These are phyloP conservation scores for Pantelozetes paolii DNA, from an alignment of 2,888 invertebrate genomes.

Conservation along the genomic window DNA sequence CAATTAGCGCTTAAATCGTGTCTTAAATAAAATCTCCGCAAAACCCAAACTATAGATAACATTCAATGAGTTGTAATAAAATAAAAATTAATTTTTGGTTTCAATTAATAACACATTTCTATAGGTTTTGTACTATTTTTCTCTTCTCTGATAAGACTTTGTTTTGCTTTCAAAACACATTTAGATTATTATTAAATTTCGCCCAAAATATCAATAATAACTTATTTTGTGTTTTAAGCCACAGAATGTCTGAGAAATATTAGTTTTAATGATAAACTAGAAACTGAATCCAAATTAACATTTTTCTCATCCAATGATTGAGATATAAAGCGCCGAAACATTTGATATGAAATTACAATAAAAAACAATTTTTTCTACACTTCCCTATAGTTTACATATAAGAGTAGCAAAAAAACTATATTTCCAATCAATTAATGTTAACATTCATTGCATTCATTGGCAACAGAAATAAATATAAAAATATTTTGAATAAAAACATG, in stretches of 20 bases:
- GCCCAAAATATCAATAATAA: not conserved
- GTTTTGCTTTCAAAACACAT: not conserved
- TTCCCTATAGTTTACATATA: too few relatives aligned
- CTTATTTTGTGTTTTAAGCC: not conserved
- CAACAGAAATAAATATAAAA: not conserved
- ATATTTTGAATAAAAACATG: not conserved
- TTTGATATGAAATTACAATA: too few relatives aligned
- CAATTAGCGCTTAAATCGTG: not conserved
- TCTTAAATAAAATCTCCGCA: not conserved
- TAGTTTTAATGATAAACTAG: too few relatives aligned
- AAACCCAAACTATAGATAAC: not conserved
- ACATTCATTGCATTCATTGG: not conserved
- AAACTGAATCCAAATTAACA: too few relatives aligned
- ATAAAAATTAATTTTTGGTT: not conserved
- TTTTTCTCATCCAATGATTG: too few relatives aligned
- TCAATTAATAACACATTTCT: not conserved
- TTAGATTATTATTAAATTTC: not conserved
- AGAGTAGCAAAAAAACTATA: not conserved
- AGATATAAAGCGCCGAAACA: too few relatives aligned
- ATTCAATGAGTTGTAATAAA: not conserved
- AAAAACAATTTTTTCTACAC: too few relatives aligned
- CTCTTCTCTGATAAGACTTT: not conserved
- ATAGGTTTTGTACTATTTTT: not conserved
- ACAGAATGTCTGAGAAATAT: not conserved
- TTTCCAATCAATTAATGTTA: not conserved